phyloP scores from a whole-genome alignment of 2,888 invertebrate genomes.

The Hydroisotoma schaefferi region DNA sequence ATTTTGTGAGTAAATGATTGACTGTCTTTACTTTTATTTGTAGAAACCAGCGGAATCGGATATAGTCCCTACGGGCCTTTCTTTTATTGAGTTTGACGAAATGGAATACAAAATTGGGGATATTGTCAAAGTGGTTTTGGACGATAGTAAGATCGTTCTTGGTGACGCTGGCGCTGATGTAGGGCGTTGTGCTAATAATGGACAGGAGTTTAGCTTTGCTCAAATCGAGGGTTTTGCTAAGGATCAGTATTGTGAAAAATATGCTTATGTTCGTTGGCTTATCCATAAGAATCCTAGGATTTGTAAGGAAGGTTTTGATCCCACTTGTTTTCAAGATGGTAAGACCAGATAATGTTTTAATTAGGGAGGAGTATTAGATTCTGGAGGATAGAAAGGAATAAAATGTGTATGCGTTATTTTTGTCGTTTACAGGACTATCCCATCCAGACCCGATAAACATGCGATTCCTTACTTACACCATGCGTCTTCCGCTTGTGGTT shows the following conservation, averaged over 20 bases:
- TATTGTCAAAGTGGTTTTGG: not conserved
- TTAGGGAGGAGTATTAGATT: not conserved
- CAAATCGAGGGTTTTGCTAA: not conserved
- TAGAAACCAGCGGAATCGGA: not conserved
- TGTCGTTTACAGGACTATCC: not conserved
- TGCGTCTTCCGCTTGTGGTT: not conserved
- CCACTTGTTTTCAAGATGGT: not conserved
- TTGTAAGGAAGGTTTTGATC: not conserved
- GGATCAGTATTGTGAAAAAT: conserved; percentile 6
- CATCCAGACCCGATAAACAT: not conserved
- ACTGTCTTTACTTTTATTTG: not conserved
- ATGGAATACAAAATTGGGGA: not conserved
- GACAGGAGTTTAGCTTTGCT: not conserved
- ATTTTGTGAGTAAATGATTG: not conserved
- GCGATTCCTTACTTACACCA: not conserved
- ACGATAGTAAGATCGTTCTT: not conserved
- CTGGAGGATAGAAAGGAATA: no score
- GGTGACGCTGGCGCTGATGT: no score
- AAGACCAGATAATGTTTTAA: not conserved
- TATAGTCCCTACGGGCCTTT: not conserved
- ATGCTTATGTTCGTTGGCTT: not conserved
- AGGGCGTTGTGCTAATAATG: not conserved
- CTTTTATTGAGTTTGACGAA: not conserved
- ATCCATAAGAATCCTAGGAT: not conserved
- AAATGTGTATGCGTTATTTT: no score